Conservation (phyloP, 2,797 vertebrate genomes). For the Kryptopterus vitreolus region DNA sequence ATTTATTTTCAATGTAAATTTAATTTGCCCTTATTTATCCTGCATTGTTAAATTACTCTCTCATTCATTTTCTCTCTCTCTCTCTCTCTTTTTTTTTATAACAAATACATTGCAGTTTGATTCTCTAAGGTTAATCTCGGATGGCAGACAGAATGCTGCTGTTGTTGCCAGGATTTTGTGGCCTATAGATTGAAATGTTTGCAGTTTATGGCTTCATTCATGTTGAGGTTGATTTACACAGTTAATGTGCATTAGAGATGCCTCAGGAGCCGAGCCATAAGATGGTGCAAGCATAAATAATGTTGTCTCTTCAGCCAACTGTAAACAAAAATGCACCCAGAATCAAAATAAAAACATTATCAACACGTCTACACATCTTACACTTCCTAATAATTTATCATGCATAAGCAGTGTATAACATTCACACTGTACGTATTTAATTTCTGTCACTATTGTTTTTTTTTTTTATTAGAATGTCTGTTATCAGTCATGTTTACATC, state of each 20-base stretch:
- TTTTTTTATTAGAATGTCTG: no score
- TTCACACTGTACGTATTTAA: no score
- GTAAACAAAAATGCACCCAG: not conserved
- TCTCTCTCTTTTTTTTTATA: no score
- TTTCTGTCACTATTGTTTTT: no score
- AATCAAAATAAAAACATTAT: not conserved
- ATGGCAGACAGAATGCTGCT: not conserved
- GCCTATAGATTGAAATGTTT: conserved; percentile 14
- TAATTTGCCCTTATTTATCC: not conserved
- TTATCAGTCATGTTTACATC: no score
- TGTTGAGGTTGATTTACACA: conserved; percentile 8
- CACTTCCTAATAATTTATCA: not conserved
- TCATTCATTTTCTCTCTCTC: not conserved
- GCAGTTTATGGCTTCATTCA: conserved; percentile 29
- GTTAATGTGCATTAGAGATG: conserved; percentile 10
- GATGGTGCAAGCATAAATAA: conserved; percentile 19
- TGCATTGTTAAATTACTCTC: not conserved
- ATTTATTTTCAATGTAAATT: no score
- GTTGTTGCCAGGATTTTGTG: conserved; percentile 18
- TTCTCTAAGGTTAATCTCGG: no score
- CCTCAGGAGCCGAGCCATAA: not conserved
- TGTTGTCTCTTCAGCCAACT: not conserved
- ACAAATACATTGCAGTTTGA: not conserved
- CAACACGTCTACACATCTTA: no score
- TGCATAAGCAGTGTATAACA: not conserved